A percentile compares a stretch with the other conserved stretches of the same genome.
phyloP scores from a whole-genome alignment of 2,888 invertebrate species.

The Eristalis pertinax region DNA sequence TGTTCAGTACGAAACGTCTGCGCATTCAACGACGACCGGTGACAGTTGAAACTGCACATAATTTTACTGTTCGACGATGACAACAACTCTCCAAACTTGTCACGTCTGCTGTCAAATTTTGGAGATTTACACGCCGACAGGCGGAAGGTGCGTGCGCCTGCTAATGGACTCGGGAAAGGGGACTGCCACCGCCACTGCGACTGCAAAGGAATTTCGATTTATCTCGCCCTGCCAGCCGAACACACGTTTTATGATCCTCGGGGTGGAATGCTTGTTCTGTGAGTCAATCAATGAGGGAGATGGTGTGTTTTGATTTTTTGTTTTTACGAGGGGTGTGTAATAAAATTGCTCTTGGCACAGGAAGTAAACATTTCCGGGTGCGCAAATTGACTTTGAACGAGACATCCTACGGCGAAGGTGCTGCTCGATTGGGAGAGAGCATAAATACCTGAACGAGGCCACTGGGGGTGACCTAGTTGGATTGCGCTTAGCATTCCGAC shows the following conservation, averaged over 20 bases:
- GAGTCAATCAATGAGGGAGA: background rate
- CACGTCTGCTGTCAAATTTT: background rate
- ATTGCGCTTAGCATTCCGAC: background rate
- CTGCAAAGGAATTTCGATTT: background rate
- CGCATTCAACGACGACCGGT: background rate
- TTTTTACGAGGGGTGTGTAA: background rate
- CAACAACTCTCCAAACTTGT: background rate
- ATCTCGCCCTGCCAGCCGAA: background rate
- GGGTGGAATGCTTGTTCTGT: background rate
- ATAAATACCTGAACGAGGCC: background rate
- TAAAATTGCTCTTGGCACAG: slow-evolving; percentile 26
- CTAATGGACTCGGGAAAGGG: background rate
- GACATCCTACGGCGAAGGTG: background rate
- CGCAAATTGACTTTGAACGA: slow-evolving; percentile 22
- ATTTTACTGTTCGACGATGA: background rate
- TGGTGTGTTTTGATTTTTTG: background rate
- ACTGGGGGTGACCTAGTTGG: background rate
- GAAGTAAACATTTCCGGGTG: slow-evolving; percentile 23
- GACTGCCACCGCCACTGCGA: background rate
- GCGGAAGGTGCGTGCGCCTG: background rate
- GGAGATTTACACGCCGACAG: background rate
- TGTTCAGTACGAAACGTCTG: background rate
- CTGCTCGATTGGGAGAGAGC: background rate
- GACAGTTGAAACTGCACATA: background rate
- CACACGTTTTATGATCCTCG: background rate